phyloP scores from a whole-genome alignment of 2,888 invertebrate genomes.

The Callosobruchus maculatus region DNA sequence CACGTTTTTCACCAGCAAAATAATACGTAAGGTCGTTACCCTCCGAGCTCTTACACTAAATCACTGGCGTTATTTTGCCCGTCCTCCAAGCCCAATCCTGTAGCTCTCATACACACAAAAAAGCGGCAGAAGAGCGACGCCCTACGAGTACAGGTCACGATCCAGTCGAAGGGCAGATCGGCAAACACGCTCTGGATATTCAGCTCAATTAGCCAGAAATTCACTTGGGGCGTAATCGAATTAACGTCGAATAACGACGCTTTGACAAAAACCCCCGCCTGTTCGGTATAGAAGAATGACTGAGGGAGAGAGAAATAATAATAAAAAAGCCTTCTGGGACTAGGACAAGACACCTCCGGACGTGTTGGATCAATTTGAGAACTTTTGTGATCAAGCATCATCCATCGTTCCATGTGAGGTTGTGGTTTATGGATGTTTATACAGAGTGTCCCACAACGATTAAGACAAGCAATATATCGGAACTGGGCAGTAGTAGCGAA shows the following conservation, averaged over 20 bases:
- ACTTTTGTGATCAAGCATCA: too few relatives aligned
- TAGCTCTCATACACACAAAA: neutral
- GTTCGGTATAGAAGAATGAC: neutral
- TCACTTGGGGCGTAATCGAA: conserved; percentile 23
- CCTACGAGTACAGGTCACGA: neutral
- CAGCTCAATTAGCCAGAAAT: conserved; percentile 29
- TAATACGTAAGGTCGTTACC: too few relatives aligned
- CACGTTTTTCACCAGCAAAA: too few relatives aligned
- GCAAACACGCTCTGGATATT: conserved; percentile 21
- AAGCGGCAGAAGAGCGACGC: neutral
- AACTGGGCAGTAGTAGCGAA: too few relatives aligned
- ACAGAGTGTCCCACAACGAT: too few relatives aligned
- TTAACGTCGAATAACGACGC: conserved; percentile 19
- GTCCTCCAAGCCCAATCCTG: neutral
- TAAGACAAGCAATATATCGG: too few relatives aligned
- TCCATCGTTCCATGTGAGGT: too few relatives aligned
- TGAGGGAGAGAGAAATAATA: neutral
- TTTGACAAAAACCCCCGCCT: neutral
- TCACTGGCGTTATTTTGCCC: too few relatives aligned
- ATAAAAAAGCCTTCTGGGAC: neutral
- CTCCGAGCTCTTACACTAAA: too few relatives aligned
- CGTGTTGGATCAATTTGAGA: neutral
- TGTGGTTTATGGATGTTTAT: too few relatives aligned
- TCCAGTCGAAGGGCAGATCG: neutral
- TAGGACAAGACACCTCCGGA: neutral